Conservation (phyloP, 2,113 vertebrate species). For the Argyrosomus japonicus region DNA sequence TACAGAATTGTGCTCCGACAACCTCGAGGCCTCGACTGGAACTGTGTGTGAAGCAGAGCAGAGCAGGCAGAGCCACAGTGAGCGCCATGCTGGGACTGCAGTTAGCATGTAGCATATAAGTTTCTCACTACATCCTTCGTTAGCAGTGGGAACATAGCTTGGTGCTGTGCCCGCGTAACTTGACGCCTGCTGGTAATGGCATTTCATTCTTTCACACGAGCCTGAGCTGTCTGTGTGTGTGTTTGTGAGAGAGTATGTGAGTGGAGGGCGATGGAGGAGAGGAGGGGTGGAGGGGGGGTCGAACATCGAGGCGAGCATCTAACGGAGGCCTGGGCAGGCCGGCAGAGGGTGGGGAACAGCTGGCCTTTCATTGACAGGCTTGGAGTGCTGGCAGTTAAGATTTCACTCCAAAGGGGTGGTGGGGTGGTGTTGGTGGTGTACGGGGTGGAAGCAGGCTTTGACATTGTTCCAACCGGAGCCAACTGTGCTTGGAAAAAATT, state of each 20-base stretch:
- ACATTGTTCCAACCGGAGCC: slow-evolving; percentile 63
- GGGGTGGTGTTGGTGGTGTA: background rate
- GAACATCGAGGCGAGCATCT: slow-evolving; percentile 50
- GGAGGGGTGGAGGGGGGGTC: slow-evolving; percentile 8
- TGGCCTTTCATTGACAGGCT: slow-evolving; percentile 84
- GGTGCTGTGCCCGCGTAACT: slow-evolving; percentile 77
- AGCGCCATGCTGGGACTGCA: slow-evolving; percentile 50
- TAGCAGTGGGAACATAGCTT: slow-evolving; percentile 73
- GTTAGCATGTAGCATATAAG: slow-evolving; percentile 61
- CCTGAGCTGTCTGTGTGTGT: slow-evolving; percentile 24
- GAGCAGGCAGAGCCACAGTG: slow-evolving; percentile 17
- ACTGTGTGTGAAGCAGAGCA: background rate
- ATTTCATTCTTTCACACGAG: slow-evolving; percentile 77
- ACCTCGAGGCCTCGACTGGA: slow-evolving; percentile 11
- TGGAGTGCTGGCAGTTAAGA: slow-evolving; percentile 77
- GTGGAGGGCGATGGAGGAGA: slow-evolving; percentile 1
- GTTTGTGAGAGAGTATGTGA: slow-evolving; percentile 24
- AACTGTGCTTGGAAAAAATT: slow-evolving; percentile 59
- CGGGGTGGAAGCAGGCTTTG: slow-evolving; percentile 3
- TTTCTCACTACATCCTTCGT: slow-evolving; percentile 75
- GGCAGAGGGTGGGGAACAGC: slow-evolving; percentile 78
- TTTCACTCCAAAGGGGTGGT: slow-evolving; percentile 69
- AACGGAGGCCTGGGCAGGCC: slow-evolving; percentile 61
- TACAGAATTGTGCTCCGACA: slow-evolving; percentile 65
- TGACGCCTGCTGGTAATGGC: slow-evolving; percentile 75